These are phyloP conservation scores for Tringa solitaria DNA, from an alignment of 2,113 vertebrate species.

Conservation along the genomic window DNA sequence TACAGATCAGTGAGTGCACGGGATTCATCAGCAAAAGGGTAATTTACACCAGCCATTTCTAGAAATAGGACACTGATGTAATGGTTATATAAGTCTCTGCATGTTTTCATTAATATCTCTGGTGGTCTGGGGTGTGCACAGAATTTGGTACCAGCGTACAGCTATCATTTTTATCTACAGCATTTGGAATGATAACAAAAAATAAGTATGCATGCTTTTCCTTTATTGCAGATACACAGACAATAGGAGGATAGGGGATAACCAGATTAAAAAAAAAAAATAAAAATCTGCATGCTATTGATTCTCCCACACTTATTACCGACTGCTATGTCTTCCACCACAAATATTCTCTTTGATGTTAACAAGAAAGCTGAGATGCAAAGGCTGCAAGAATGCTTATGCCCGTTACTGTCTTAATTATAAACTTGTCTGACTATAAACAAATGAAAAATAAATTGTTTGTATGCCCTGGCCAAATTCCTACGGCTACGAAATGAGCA, in stretches of 20 bases:
- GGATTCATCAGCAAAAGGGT: not conserved
- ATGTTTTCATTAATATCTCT: not conserved
- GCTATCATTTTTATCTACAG: not conserved
- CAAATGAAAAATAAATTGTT: constrained; percentile 4
- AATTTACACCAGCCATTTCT: not conserved
- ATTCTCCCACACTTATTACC: not conserved
- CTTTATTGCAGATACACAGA: not conserved
- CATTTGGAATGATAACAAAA: not conserved
- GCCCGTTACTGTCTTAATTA: not conserved
- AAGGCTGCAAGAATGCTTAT: not conserved
- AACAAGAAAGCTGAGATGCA: constrained; percentile 1
- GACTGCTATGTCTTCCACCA: not conserved
- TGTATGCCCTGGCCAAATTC: not conserved
- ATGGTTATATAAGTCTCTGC: not conserved
- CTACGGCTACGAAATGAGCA: not conserved
- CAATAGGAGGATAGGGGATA: not conserved
- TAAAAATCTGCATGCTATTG: not conserved
- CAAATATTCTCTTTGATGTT: constrained; percentile 39
- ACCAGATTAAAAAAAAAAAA: not conserved
- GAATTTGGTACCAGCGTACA: not conserved
- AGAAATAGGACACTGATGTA: not conserved
- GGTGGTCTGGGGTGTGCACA: not conserved
- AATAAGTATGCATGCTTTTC: not conserved
- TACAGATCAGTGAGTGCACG: not conserved
- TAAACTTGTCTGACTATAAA: not conserved